Conservation (phyloP, 2,797 vertebrate species). For the Eulemur coronatus region DNA sequence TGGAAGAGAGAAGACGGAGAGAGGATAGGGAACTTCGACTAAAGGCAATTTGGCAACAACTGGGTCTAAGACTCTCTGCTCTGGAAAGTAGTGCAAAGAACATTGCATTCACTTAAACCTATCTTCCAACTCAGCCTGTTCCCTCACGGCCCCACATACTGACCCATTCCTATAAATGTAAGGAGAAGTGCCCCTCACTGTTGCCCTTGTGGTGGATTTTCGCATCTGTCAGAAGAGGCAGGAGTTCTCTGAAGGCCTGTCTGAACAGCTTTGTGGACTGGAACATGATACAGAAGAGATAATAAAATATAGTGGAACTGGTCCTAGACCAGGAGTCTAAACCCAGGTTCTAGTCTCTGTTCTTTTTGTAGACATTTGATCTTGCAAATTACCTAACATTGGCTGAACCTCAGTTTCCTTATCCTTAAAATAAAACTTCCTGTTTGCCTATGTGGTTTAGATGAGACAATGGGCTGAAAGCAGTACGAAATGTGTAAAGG, state of each 20-base stretch:
- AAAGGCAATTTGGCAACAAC: background rate
- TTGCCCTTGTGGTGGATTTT: background rate
- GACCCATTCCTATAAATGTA: background rate
- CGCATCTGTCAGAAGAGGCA: background rate
- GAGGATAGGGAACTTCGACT: background rate
- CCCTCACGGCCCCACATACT: background rate
- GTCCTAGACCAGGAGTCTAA: background rate
- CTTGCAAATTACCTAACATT: background rate
- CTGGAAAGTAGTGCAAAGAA: background rate
- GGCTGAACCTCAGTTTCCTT: conserved; percentile 21
- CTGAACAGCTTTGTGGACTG: background rate
- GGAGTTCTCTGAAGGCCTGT: background rate
- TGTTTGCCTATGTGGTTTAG: background rate
- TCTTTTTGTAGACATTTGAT: background rate
- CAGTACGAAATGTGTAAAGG: background rate
- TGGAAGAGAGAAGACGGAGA: background rate
- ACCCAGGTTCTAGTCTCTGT: background rate
- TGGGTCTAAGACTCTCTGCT: background rate
- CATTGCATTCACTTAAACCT: background rate
- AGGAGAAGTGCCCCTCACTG: background rate
- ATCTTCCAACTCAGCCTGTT: background rate
- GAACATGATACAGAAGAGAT: background rate
- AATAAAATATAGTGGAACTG: background rate
- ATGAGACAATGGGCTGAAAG: background rate
- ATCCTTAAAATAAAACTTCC: background rate